Evolutionary conservation across 1,140 invertebrate species (phyloP).

Genomic region (Brachionus paranguensis): DNA sequence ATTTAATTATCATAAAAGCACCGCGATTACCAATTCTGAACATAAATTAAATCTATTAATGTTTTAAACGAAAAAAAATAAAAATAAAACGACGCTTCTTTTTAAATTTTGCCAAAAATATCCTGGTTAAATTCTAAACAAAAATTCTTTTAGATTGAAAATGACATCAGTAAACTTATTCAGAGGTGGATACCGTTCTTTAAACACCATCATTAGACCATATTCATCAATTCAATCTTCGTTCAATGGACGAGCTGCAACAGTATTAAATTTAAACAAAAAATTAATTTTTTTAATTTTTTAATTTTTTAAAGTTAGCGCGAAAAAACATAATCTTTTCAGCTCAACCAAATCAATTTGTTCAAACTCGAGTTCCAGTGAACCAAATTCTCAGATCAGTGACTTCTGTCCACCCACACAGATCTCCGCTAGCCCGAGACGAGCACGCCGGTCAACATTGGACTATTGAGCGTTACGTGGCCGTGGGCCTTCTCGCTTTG

Average conservation of each 20-base stretch:
- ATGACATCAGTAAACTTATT: background rate
- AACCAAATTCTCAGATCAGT: background rate
- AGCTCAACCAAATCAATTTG: background rate
- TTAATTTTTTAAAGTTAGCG: background rate
- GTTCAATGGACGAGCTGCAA: background rate
- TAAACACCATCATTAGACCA: background rate
- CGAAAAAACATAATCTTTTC: background rate
- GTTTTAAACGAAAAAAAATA: background rate
- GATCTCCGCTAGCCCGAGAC: background rate
- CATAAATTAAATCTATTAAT: background rate
- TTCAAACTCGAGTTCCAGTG: background rate
- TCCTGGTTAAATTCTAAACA: background rate
- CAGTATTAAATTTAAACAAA: background rate
- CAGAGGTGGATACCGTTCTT: background rate
- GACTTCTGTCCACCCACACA: background rate
- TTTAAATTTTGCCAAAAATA: background rate
- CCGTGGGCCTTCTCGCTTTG: background rate
- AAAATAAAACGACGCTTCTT: background rate
- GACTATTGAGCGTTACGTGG: conserved; percentile 27
- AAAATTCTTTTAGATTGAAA: background rate
- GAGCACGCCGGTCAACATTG: conserved; percentile 22
- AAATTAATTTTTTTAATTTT: background rate
- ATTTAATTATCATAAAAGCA: conserved; percentile 12
- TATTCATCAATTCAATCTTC: background rate
- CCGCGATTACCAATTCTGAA: background rate